phyloP scores from a whole-genome alignment of 1,140 invertebrate species.

The Drosophila repleta region DNA sequence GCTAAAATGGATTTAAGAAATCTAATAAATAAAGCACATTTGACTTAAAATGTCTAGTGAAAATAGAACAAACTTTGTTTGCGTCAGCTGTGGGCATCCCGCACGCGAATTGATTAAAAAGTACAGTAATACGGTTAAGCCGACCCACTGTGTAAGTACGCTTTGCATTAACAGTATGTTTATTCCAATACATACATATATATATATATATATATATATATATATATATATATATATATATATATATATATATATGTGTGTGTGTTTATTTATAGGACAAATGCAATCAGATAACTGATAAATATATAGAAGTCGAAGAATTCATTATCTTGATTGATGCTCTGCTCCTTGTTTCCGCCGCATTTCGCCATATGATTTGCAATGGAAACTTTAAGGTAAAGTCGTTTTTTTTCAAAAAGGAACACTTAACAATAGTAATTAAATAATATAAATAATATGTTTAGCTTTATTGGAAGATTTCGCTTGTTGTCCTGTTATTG shows the following conservation, averaged over 20 bases:
- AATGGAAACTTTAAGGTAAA: slow-evolving; percentile 89
- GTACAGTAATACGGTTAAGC: slow-evolving; percentile 88
- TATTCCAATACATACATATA: no score
- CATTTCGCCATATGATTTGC: slow-evolving; percentile 92
- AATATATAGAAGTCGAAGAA: slow-evolving; percentile 95
- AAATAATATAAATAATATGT: slow-evolving; percentile 82
- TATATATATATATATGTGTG: no score
- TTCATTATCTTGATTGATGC: slow-evolving; percentile 93
- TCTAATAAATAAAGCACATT: neutral
- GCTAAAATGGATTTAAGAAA: neutral
- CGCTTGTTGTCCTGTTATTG: slow-evolving; percentile 85
- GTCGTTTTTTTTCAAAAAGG: no score
- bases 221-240: no score
- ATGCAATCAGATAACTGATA: slow-evolving; percentile 91
- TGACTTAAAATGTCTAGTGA: slow-evolving; percentile 24
- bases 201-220: no score
- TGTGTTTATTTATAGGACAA: slow-evolving; percentile 86
- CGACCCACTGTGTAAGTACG: slow-evolving; percentile 88
- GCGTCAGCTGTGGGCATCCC: slow-evolving; percentile 88
- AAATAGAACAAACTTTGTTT: slow-evolving; percentile 83
- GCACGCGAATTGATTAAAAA: slow-evolving; percentile 87
- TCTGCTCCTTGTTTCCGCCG: slow-evolving; percentile 90
- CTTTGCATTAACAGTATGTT: neutral
- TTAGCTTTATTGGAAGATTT: slow-evolving; percentile 87
- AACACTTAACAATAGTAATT: no score